A percentile compares a stretch with the other conserved stretches of the same genome.
These are phyloP conservation scores for Melieria omissa DNA, from an alignment of 2,888 invertebrate species.

Conservation along the genomic window DNA sequence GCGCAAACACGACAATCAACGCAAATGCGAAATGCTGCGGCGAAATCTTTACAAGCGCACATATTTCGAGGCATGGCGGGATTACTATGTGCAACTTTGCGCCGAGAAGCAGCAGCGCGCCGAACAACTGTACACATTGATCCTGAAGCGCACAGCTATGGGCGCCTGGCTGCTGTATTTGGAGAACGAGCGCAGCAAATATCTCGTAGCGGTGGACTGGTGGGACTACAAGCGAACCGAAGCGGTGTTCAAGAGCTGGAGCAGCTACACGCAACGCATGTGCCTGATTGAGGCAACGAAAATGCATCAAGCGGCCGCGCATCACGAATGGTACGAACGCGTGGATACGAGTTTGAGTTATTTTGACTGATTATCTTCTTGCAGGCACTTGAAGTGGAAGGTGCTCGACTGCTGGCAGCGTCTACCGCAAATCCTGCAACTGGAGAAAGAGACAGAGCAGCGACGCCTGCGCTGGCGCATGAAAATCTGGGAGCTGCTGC, in stretches of 20 bases:
- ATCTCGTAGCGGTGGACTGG: conserved; percentile 79
- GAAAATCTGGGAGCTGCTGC: conserved; percentile 78
- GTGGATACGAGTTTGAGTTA: not conserved
- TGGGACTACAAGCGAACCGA: conserved; percentile 74
- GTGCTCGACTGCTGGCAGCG: conserved; percentile 73
- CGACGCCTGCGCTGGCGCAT: conserved; percentile 77
- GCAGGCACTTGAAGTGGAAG: conserved; percentile 66
- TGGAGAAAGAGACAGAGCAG: conserved; percentile 76
- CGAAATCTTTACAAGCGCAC: conserved; percentile 68
- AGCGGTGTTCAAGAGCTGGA: conserved; percentile 69
- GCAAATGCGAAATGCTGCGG: conserved; percentile 68
- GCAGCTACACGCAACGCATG: conserved; percentile 65
- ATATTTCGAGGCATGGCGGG: conserved; percentile 70
- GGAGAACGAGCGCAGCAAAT: conserved; percentile 66
- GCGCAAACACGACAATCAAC: conserved; percentile 61
- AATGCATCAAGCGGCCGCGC: conserved; percentile 62
- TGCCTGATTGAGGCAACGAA: conserved; percentile 69
- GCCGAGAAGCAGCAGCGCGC: conserved; percentile 71
- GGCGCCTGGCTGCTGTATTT: conserved; percentile 66
- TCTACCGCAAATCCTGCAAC: conserved; percentile 72
- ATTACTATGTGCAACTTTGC: conserved; percentile 68
- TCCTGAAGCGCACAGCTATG: conserved; percentile 68
- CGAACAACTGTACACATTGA: conserved; percentile 69
- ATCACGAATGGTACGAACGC: conserved; percentile 64
- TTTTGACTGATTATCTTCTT: not conserved